A percentile compares a stretch with the other conserved stretches of the same genome.
phyloP scores from a whole-genome alignment of 2,888 invertebrate species.

The Malacosoma neustria region DNA sequence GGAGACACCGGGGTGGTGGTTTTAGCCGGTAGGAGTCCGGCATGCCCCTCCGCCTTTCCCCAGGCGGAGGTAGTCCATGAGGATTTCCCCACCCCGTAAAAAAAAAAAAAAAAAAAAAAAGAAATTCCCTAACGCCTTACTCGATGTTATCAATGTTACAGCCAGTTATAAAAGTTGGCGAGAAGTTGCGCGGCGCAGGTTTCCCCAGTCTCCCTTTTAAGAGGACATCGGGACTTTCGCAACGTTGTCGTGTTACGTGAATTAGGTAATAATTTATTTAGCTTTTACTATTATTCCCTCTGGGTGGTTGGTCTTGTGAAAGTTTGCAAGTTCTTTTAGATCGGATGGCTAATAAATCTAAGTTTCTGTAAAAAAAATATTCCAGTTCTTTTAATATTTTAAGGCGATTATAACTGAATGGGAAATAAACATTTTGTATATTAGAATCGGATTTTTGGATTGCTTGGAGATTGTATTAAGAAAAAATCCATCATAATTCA shows the following conservation, averaged over 20 bases:
- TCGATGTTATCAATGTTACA: conserved; percentile 19
- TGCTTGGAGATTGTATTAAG: too few species aligned
- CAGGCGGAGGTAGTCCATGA: too few species aligned
- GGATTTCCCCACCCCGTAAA: too few species aligned
- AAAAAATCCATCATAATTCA: too few species aligned
- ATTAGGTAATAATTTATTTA: conserved; percentile 55
- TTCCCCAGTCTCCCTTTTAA: conserved; percentile 22
- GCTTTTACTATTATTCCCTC: conserved; percentile 21
- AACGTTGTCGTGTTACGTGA: conserved; percentile 37
- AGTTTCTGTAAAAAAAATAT: not conserved
- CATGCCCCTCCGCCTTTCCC: too few species aligned
- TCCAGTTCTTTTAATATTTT: not conserved
- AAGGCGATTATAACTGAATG: not conserved
- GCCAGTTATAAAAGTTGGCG: conserved; percentile 41
- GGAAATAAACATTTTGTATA: too few species aligned
- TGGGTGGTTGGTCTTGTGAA: conserved; percentile 3
- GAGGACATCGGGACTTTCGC: conserved; percentile 26
- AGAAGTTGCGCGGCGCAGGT: conserved; percentile 31
- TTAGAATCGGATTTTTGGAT: too few species aligned
- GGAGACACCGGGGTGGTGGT: too few species aligned
- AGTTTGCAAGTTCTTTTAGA: not conserved
- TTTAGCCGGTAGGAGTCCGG: too few species aligned
- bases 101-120: conserved; percentile 9
- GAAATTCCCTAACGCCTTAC: conserved; percentile 30
- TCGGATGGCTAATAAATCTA: not conserved